Conservation (phyloP, 2,113 vertebrate genomes). For the Pomatostomus ruficeps region DNA sequence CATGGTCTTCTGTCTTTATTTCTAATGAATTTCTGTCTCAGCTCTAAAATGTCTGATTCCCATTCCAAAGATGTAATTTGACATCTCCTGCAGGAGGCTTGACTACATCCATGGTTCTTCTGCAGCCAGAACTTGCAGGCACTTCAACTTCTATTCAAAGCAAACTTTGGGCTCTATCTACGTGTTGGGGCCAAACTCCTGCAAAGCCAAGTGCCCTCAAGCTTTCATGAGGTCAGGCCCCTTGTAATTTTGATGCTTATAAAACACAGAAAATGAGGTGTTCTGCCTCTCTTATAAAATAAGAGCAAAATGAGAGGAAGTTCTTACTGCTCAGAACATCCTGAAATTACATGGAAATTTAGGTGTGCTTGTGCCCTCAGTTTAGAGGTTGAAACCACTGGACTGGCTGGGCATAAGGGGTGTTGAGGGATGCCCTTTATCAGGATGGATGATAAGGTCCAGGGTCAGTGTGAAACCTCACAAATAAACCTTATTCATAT, state of each 20-base stretch:
- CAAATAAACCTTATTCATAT: not conserved
- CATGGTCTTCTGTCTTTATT: not conserved
- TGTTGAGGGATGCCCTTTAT: not conserved
- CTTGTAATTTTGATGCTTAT: not conserved
- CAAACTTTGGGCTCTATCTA: not conserved
- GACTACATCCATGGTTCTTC: not conserved
- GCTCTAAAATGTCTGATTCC: constrained; percentile 27
- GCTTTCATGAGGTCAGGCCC: not conserved
- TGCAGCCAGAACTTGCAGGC: not conserved
- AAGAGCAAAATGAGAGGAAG: not conserved
- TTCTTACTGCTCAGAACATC: not conserved
- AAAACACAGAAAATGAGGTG: not conserved
- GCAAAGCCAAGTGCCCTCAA: not conserved
- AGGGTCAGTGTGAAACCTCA: not conserved
- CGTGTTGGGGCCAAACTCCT: not conserved
- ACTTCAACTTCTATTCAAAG: not conserved
- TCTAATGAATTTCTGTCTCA: constrained; percentile 20
- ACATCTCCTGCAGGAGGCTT: constrained; percentile 13
- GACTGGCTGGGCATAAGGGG: not conserved
- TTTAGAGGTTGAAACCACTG: not conserved
- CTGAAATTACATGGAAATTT: not conserved
- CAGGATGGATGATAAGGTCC: not conserved
- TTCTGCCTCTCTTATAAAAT: not conserved
- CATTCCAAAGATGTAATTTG: constrained; percentile 1
- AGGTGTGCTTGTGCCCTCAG: not conserved